Conservation (phyloP, 2,888 invertebrate genomes). For the Perithous albicinctus region DNA sequence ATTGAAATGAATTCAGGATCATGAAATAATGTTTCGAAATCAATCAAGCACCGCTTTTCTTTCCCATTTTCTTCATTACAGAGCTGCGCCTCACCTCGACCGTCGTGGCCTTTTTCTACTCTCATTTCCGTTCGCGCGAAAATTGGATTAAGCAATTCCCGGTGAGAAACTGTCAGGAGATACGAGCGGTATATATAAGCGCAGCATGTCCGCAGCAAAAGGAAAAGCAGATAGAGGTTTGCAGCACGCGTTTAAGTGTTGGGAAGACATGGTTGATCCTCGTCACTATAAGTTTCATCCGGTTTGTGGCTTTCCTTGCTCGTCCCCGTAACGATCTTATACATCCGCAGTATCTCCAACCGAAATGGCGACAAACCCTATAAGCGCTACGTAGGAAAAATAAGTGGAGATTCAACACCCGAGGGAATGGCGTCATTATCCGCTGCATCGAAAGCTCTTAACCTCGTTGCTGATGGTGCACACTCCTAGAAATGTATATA, state of each 20-base stretch:
- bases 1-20: background rate
- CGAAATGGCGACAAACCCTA: background rate
- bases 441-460: constrained; percentile 41
- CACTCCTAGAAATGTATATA: background rate
- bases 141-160: constrained; percentile 49
- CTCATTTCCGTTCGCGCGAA: constrained; percentile 22
- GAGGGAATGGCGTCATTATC: constrained; percentile 36
- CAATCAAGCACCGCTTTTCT: constrained; percentile 17
- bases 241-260: constrained; percentile 30
- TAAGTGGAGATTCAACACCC: constrained; percentile 35
- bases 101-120: constrained; percentile 7
- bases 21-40: constrained; percentile 5
- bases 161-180: background rate
- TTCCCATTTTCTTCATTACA: constrained; percentile 10
- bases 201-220: background rate
- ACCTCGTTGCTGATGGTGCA: constrained; percentile 26
- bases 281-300: background rate
- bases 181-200: constrained; percentile 10
- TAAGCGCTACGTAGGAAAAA: background rate
- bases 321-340: background rate
- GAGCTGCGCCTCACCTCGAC: background rate
- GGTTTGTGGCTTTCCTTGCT: background rate
- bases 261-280: constrained; percentile 10
- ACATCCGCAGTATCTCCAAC: background rate
- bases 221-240: background rate